Percentiles rank a stretch among this genome's conserved stretches.
phyloP scores from a whole-genome alignment of 1,140 invertebrate species.

The Brevipalpus yothersi region DNA sequence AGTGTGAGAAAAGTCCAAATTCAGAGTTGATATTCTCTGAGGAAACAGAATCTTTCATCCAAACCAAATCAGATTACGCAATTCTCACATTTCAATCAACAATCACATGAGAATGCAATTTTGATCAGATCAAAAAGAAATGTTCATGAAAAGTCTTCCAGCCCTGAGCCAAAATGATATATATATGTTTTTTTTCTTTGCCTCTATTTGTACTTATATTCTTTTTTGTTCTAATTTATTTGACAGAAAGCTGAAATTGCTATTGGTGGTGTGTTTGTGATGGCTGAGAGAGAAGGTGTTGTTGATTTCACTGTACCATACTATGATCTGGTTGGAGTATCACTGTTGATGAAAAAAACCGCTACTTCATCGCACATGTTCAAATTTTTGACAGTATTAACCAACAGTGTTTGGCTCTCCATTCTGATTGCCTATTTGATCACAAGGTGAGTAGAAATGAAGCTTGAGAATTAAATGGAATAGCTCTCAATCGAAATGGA shows the following conservation, averaged over 20 bases:
- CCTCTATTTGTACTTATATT: not conserved
- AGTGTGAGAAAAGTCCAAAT: no score
- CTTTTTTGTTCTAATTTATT: not conserved
- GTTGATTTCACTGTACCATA: conserved; percentile 86
- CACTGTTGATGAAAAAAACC: conserved; percentile 63
- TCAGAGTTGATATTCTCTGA: no score
- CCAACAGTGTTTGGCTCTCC: conserved; percentile 84
- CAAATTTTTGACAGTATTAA: conserved; percentile 86
- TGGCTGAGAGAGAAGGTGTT: conserved; percentile 79
- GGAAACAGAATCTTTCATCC: no score
- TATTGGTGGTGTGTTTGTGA: conserved; percentile 59
- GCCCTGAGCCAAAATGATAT: not conserved
- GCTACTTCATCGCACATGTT: conserved; percentile 60
- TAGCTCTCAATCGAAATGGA: no score
- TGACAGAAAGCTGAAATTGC: conserved; percentile 58
- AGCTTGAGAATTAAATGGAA: no score
- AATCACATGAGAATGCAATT: not conserved
- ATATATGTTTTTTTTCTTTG: not conserved
- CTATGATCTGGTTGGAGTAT: conserved; percentile 80
- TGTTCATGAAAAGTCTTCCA: not conserved
- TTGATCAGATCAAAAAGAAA: not conserved
- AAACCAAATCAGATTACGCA: no score
- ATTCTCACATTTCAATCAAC: no score
- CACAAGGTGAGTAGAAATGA: conserved; percentile 19
- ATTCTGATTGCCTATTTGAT: conserved; percentile 85